Base-by-base conservation (phyloP, 2,888 invertebrate species). In the Patella caerulea region DNA sequence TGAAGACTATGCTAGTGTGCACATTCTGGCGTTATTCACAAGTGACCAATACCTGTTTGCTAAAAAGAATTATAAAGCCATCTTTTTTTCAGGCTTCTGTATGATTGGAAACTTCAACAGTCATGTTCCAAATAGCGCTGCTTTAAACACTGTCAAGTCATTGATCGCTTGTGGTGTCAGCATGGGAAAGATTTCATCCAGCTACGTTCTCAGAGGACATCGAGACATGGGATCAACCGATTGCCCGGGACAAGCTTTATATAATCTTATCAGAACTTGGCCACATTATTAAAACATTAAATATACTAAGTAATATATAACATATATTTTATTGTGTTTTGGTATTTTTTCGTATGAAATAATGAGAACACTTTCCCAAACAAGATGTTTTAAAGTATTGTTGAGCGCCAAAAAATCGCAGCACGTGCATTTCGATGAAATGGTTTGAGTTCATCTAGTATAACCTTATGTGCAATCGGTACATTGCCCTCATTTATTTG, bases 81-180 rank as follows among this genome's bases (percentile, higher is more conserved):
- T 65, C 3, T 19, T 34, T 3, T n/a, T 78, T 83, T 19, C 75
- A 86, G 86, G 84, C 3, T 81, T 91, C 24, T 89, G 87, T 52
- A 82, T 89, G 14, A 86, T 90, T 71, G 90, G 90, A 45, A 83
- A 87, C 76, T 90, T 86, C 81, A 83, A 79, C 1, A 76, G 80
- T 29, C 81, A 83, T 7, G 73, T 79, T 53, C 90, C 90, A 5
- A 87, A 86, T 72, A 74, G 84, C 45, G 81, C 79, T 0, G 89
- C 89, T 45, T 72, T 88, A 11, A 81, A 84, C 24, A 84, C 87
- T 14, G 83, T 88, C n/a, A 86, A 86, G 75, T 82, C 83, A 54
- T 72, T 90, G 71, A 87, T 90, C 55, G 34, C 83, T 45, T 89
- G 89, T 79, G 89, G 86, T 17, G 74, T 83, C 7, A 78, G 82